These are phyloP conservation scores for Drosophila robusta DNA, from an alignment of 2,888 invertebrate species.

Conservation along the genomic window DNA sequence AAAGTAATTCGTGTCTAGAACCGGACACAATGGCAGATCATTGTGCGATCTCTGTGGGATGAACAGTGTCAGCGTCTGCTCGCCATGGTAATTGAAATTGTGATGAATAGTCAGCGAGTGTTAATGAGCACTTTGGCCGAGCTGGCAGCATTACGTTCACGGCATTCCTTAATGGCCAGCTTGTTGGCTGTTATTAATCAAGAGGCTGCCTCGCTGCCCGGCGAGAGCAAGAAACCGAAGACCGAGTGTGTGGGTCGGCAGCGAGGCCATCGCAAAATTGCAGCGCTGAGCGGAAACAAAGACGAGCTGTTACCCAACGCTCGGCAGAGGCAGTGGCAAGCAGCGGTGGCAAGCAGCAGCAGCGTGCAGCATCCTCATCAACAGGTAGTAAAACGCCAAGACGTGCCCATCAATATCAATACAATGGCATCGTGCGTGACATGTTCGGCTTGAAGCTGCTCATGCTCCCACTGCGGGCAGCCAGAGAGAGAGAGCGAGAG, in stretches of 20 bases:
- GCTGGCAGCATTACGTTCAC: constrained; percentile 8
- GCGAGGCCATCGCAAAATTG: constrained; percentile 49
- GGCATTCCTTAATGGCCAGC: constrained; percentile 46
- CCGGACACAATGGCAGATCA: constrained; percentile 30
- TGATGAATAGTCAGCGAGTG: constrained; percentile 71
- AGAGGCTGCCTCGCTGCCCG: constrained; percentile 7
- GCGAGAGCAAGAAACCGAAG: too few relatives aligned
- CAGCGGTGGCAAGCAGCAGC: too few relatives aligned
- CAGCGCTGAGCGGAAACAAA: constrained; percentile 26
- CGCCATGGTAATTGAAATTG: constrained; percentile 64
- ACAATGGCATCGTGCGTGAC: constrained; percentile 77
- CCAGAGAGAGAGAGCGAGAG: not conserved
- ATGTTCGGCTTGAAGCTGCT: constrained; percentile 55
- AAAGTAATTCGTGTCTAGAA: constrained; percentile 1
- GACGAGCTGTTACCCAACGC: too few relatives aligned
- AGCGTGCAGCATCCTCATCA: constrained; percentile 63
- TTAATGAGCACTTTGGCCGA: constrained; percentile 63
- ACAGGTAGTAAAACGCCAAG: constrained; percentile 83
- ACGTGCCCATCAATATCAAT: constrained; percentile 79
- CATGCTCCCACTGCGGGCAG: constrained; percentile 5
- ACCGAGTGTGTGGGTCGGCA: constrained; percentile 13
- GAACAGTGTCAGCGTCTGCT: constrained; percentile 7
- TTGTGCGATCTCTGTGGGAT: constrained; percentile 29
- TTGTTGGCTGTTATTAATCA: constrained; percentile 54
- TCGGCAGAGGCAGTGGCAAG: too few relatives aligned